Evolutionary conservation across 2,888 invertebrate genomes (phyloP), one percentile per base, ranked within the genome.

Genomic region (Trichogramma evanescens): DNA sequence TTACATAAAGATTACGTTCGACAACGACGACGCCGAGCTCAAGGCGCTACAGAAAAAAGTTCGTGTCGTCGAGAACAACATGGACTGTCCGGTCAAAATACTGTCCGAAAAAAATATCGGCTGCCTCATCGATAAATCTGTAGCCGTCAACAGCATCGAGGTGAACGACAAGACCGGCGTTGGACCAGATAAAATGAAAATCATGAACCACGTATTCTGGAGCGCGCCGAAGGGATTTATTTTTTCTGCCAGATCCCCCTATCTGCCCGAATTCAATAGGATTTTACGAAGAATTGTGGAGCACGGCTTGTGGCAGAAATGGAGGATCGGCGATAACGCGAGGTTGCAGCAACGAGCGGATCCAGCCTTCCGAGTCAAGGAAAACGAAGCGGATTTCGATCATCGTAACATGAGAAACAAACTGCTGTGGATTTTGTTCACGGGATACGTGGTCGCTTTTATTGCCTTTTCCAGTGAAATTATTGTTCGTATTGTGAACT

Each of bases 241-340:
- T 56, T 49, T 56, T 7, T 56, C 56, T 4, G 48, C 6, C 9
- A 10, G 49, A 8, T 56, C 56, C 8, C 56, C 56, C 5, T 56
- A 56, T 43, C 13, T 42, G 6, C 42, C 49, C 26, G 13, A 56
- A 41, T 49, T 49, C 26, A 56, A 56, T 8, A 39, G 42, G 6
- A 8, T 49, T 42, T 8, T 56, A 8, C 48, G 43, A 13, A 4
- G 0, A 4, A 50, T 49, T 4, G 13, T 38, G 6, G 56, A 56
- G 26, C 9, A 13, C 4, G n/a, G 4, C 4, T n/a, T 56, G 43
- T 56, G 43, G 49, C 6, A 26, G 6, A 53, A 44, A 8, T 41
- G 42, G 52, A 13, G 26, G 26, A 26, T 26, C 26, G 26, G 26
- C 26, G 26, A 26, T 26, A 26, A 26, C 3, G 26, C 26, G 26